These are phyloP conservation scores for Amazonetta brasiliensis DNA, from an alignment of 2,797 vertebrate species.

Conservation along the genomic window DNA sequence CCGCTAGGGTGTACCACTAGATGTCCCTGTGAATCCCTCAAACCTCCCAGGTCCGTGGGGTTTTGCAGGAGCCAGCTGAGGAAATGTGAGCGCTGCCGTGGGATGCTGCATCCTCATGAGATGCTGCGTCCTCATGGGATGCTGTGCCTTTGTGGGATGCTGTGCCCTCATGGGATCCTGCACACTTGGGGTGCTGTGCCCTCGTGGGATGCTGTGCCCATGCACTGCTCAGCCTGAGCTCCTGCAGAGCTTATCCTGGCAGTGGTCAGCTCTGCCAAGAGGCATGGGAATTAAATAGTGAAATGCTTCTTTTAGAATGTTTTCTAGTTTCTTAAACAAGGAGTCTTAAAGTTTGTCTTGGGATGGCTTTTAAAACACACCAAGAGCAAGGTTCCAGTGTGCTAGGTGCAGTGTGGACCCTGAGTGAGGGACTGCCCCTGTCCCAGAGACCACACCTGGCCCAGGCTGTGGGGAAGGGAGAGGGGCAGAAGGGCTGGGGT, in stretches of 20 bases:
- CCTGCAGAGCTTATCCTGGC: neutral
- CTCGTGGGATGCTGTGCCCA: too few relatives aligned
- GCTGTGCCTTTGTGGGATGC: too few relatives aligned
- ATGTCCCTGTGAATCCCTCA: neutral
- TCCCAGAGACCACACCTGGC: fast-evolving
- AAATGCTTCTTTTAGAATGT: neutral
- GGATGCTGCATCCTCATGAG: neutral
- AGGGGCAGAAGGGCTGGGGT: neutral
- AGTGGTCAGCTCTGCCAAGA: too few relatives aligned
- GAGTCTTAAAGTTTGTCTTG: neutral
- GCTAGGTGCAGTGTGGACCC: fast-evolving
- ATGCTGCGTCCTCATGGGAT: neutral
- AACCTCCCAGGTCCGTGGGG: neutral
- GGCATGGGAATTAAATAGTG: fast-evolving
- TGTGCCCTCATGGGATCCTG: too few relatives aligned
- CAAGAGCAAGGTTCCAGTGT: neutral
- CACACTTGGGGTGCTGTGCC: too few relatives aligned
- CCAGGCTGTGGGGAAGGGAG: neutral
- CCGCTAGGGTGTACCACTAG: neutral
- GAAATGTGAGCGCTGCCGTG: neutral
- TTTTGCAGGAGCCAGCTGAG: neutral
- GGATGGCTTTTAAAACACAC: neutral
- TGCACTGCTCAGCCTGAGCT: neutral
- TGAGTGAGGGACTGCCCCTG: neutral
- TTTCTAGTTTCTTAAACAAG: neutral